These are phyloP conservation scores for Gymnarchus niloticus DNA, from an alignment of 2,113 vertebrate species.

Conservation along the genomic window DNA sequence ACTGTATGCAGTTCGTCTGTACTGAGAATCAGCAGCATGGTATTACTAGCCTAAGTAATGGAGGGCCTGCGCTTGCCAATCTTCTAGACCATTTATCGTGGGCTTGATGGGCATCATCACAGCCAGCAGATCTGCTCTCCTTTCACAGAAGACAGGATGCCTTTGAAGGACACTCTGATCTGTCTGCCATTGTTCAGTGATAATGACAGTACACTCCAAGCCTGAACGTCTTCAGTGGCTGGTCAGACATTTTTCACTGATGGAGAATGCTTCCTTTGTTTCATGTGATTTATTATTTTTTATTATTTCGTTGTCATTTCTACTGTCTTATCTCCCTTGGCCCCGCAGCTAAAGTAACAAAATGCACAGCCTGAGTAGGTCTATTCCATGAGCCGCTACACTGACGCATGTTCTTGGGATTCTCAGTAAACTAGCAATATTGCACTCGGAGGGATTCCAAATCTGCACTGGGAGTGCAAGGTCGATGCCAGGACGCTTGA, in stretches of 20 bases:
- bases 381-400: background rate
- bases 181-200: background rate
- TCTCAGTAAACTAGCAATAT: constrained; percentile 17
- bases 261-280: background rate
- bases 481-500: constrained; percentile 3
- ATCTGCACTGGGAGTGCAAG: constrained; percentile 8
- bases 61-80: background rate
- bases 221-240: background rate
- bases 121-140: background rate
- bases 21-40: background rate
- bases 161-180: background rate
- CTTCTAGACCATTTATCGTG: background rate
- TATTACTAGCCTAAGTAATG: background rate
- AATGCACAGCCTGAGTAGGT: background rate
- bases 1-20: constrained; percentile 3
- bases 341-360: background rate
- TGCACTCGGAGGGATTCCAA: background rate
- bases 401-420: background rate
- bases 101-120: background rate
- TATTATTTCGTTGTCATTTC: background rate
- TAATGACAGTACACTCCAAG: background rate
- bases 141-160: background rate
- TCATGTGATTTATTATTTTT: too few relatives aligned
- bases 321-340: background rate
- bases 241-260: background rate